Conservation (phyloP, 2,113 vertebrate species). For the Callocephalon fimbriatum region DNA sequence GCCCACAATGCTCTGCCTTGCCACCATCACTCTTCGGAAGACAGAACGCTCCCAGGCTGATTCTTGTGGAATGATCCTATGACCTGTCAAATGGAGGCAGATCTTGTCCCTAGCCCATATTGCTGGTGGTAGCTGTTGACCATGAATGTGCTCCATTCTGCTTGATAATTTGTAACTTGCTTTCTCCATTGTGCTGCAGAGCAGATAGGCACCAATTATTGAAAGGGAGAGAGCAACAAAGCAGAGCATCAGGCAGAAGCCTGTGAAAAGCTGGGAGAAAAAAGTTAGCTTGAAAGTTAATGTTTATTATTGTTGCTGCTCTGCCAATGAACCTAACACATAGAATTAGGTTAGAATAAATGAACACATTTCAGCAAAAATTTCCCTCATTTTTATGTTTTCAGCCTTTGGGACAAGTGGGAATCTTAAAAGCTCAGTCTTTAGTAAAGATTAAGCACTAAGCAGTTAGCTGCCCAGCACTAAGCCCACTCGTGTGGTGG, state of each 20-base stretch:
- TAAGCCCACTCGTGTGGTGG: not conserved
- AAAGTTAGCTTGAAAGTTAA: not conserved
- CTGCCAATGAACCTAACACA: not conserved
- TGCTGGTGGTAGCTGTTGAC: rapidly evolving
- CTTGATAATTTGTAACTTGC: not conserved
- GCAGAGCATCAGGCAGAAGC: not conserved
- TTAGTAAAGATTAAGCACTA: not conserved
- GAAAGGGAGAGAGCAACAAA: not conserved
- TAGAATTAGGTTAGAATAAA: not conserved
- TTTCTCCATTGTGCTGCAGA: not conserved
- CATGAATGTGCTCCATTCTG: rapidly evolving
- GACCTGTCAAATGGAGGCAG: rapidly evolving
- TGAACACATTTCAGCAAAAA: not conserved
- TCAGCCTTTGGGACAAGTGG: not conserved
- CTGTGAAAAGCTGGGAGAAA: not conserved
- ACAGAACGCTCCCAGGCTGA: too few relatives aligned
- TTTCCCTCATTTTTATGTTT: not conserved
- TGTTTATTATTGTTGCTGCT: not conserved
- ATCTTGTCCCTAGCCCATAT: not conserved
- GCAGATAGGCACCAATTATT: not conserved
- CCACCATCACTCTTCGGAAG: not conserved
- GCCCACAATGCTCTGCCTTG: rapidly evolving
- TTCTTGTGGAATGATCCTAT: not conserved
- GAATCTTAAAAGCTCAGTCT: not conserved
- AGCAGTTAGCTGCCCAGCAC: not conserved